Conservation (phyloP, 2,113 vertebrate species). For the Jaculus jaculus region DNA sequence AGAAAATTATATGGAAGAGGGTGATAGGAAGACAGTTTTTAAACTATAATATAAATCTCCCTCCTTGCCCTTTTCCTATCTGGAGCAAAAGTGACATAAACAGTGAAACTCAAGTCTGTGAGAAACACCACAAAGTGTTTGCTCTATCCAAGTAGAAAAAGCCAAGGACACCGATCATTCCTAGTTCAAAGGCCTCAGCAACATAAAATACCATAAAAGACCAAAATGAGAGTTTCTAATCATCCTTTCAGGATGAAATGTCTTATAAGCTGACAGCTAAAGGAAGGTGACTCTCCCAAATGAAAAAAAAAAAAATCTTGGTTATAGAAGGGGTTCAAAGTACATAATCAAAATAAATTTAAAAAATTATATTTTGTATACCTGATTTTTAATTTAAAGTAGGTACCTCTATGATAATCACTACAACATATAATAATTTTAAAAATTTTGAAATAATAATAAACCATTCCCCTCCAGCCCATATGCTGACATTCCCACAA, state of each 20-base stretch:
- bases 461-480: background rate
- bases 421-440: background rate
- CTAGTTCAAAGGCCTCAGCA: background rate
- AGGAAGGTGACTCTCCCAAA: background rate
- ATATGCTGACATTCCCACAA: background rate
- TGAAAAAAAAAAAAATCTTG: background rate
- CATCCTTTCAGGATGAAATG: background rate
- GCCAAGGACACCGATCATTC: background rate
- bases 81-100: background rate
- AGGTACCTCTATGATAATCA: background rate
- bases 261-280: background rate
- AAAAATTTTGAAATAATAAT: constrained; percentile 15
- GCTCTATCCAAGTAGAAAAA: background rate
- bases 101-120: background rate
- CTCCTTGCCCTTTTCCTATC: background rate
- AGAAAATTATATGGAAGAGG: background rate
- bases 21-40: background rate
- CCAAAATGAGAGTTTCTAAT: background rate
- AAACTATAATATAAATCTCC: background rate
- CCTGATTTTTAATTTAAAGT: background rate
- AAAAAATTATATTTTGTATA: background rate
- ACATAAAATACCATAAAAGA: background rate
- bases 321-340: background rate
- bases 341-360: constrained; percentile 7
- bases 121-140: background rate